These are phyloP conservation scores for Oriolus oriolus DNA, from an alignment of 2,113 vertebrate genomes.

Conservation along the genomic window DNA sequence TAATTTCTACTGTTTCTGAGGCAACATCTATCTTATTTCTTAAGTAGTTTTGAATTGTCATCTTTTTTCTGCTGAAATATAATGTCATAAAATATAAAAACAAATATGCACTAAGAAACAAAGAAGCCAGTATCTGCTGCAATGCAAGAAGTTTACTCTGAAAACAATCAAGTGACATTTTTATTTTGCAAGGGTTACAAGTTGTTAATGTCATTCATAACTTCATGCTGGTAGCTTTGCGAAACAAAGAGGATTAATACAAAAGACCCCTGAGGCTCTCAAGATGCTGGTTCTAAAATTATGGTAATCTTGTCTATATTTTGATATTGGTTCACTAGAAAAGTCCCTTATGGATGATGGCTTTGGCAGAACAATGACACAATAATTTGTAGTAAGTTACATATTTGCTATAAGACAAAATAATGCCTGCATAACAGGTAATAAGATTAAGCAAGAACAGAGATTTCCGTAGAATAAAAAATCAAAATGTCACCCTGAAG, in stretches of 20 bases:
- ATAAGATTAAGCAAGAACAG: conserved; percentile 56
- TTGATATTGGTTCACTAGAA: conserved; percentile 39
- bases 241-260: conserved; percentile 54
- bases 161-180: neutral
- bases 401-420: conserved; percentile 11
- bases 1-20: neutral
- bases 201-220: conserved; percentile 25
- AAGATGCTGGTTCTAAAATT: conserved; percentile 49
- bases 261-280: conserved; percentile 39
- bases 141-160: neutral
- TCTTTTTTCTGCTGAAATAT: neutral
- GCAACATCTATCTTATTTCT: neutral
- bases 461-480: conserved; percentile 53
- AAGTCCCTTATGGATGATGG: conserved; percentile 48
- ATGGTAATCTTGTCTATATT: conserved; percentile 58
- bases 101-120: neutral
- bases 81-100: neutral
- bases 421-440: conserved; percentile 45
- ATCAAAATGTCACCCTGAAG: conserved; percentile 49
- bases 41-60: neutral
- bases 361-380: conserved; percentile 58
- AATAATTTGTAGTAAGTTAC: conserved; percentile 55
- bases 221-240: neutral
- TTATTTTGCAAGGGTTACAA: neutral
- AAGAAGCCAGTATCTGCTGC: neutral